These are phyloP conservation scores for Trypoxylus dichotomus DNA, from an alignment of 1,140 invertebrate genomes.

Conservation along the genomic window DNA sequence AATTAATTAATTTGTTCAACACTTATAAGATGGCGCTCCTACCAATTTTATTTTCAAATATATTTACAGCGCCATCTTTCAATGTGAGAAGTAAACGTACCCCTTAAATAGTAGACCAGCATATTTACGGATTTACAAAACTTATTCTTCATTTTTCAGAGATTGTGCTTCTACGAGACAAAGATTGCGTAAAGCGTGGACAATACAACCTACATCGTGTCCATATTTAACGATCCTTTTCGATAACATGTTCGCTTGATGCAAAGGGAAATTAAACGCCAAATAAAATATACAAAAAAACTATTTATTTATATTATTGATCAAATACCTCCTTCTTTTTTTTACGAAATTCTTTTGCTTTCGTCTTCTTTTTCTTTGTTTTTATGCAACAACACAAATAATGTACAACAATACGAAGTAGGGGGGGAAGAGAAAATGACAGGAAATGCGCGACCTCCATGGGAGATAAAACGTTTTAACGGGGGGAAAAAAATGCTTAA, in stretches of 20 bases:
- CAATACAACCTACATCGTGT: no score
- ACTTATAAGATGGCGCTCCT: no score
- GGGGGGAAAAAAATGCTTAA: background rate
- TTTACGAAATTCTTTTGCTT: background rate
- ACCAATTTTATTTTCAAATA: no score
- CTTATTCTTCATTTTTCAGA: no score
- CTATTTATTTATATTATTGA: background rate
- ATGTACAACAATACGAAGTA: background rate
- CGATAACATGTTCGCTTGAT: no score
- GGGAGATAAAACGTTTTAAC: constrained; percentile 26
- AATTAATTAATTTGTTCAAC: no score
- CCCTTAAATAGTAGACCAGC: no score
- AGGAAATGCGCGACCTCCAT: background rate
- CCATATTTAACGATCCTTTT: no score
- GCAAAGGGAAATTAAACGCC: background rate
- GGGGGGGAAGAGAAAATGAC: background rate
- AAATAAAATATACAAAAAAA: constrained; percentile 21
- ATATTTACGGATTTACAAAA: no score
- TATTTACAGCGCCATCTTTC: no score
- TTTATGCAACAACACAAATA: constrained; percentile 12
- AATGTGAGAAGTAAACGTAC: no score
- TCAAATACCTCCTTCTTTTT: background rate
- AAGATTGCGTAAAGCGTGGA: background rate
- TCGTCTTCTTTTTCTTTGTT: background rate
- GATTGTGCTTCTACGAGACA: no score